A percentile compares a stretch with the other conserved stretches of the same genome.
Evolutionary conservation across 2,888 invertebrate species (phyloP).

Genomic region (Nasonia oneida): DNA sequence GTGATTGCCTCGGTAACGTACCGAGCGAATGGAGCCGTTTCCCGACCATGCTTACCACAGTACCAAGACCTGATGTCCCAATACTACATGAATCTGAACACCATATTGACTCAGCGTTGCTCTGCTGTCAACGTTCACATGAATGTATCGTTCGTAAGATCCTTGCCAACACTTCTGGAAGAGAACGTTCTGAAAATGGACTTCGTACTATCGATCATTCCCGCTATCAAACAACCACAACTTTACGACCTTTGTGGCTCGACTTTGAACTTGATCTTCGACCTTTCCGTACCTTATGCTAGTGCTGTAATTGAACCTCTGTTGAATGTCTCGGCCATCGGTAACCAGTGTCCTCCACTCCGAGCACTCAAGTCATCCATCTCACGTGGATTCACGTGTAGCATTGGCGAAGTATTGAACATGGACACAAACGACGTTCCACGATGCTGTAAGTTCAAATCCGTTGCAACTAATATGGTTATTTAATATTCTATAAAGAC

Average conservation of each 20-base stretch:
- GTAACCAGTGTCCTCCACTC: conserved; percentile 95
- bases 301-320: conserved; percentile 94
- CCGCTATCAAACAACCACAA: conserved; percentile 93
- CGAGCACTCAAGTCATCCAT: conserved; percentile 92
- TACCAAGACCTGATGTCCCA: conserved; percentile 91
- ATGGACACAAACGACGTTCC: conserved; percentile 96
- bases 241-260: conserved; percentile 97
- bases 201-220: conserved; percentile 92
- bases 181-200: conserved; percentile 95
- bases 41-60: conserved; percentile 90
- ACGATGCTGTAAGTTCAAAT: conserved; percentile 88
- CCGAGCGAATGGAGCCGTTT: conserved; percentile 94
- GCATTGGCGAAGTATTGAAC: conserved; percentile 95
- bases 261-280: conserved; percentile 95
- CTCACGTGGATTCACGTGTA: conserved; percentile 94
- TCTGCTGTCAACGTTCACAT: conserved; percentile 97
- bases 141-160: conserved; percentile 94
- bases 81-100: conserved; percentile 89
- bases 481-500: conserved; percentile 32
- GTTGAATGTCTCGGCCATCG: conserved; percentile 92
- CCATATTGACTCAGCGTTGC: conserved; percentile 92
- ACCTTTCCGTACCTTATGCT: conserved; percentile 94
- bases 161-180: conserved; percentile 88
- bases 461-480: not conserved
- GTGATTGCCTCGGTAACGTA: conserved; percentile 93